Conservation (phyloP, 1,140 invertebrate species). For the Gerris buenoi region DNA sequence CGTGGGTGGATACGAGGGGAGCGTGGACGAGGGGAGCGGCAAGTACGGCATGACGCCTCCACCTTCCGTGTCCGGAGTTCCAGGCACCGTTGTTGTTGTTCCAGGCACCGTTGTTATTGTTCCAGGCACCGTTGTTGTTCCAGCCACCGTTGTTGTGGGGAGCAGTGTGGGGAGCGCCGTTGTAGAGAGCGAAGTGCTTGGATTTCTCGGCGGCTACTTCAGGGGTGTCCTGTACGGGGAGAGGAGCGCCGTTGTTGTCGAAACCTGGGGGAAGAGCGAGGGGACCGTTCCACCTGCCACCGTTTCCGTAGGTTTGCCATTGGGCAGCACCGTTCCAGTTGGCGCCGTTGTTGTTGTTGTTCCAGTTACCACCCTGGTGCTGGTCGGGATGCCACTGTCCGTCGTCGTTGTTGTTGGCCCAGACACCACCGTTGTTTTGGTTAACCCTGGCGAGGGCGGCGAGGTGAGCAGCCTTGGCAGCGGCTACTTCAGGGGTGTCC, state of each 20-base stretch:
- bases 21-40: conserved; percentile 5
- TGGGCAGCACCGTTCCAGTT: conserved; percentile 5
- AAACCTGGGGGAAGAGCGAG: conserved; percentile 32
- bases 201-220: conserved; percentile 22
- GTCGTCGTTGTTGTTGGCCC: neutral
- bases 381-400: conserved; percentile 2
- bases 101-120: conserved; percentile 31
- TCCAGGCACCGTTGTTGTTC: neutral
- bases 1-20: neutral
- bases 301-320: conserved; percentile 28
- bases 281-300: conserved; percentile 34
- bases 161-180: conserved; percentile 12
- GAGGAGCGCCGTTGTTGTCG: conserved; percentile 27
- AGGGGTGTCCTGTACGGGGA: conserved; percentile 21
- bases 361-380: neutral
- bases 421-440: conserved; percentile 1
- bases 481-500: conserved; percentile 21
- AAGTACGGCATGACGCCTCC: conserved; percentile 1
- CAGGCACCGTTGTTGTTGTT: conserved; percentile 42
- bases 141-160: conserved; percentile 15
- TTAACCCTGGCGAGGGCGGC: conserved; percentile 15
- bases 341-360: neutral
- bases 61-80: conserved; percentile 22
- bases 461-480: conserved; percentile 23
- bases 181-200: conserved; percentile 15